Evolutionary conservation across 2,113 vertebrate genomes (phyloP).

Genomic region (Boleophthalmus pectinirostris): DNA sequence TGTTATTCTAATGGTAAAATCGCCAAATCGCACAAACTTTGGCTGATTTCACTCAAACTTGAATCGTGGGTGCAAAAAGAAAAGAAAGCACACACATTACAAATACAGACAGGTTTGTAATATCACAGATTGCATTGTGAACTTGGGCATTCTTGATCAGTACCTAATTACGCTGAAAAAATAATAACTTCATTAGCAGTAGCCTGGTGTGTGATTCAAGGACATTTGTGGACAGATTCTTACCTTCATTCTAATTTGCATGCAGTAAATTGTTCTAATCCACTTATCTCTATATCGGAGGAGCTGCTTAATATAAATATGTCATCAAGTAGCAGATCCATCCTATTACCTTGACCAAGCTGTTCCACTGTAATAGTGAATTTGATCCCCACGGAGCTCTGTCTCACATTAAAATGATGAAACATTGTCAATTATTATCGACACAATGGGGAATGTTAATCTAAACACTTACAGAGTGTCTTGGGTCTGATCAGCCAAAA

Average conservation of each 20-base stretch:
- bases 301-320: slow-evolving; percentile 53
- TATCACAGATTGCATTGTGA: too few species aligned
- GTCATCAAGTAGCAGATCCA: slow-evolving; percentile 50
- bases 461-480: slow-evolving; percentile 34
- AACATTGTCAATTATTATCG: slow-evolving; percentile 42
- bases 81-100: too few species aligned
- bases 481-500: background rate
- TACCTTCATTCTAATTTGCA: background rate
- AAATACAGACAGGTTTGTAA: too few species aligned
- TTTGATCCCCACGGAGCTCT: slow-evolving; percentile 27
- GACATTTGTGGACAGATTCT: background rate
- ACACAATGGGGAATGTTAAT: slow-evolving; percentile 32
- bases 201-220: background rate
- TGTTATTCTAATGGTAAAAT: too few species aligned
- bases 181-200: background rate
- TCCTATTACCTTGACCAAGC: slow-evolving; percentile 57
- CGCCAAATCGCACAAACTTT: too few species aligned
- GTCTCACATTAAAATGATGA: slow-evolving; percentile 42
- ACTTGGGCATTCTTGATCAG: too few species aligned
- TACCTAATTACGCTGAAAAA: too few species aligned
- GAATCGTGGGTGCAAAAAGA: too few species aligned
- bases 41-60: too few species aligned
- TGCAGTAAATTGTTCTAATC: slow-evolving; percentile 44
- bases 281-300: slow-evolving; percentile 11
- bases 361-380: slow-evolving; percentile 48